Evolutionary conservation across 2,797 vertebrate species (phyloP).

Genomic region (Neosilurus hyrtlii): DNA sequence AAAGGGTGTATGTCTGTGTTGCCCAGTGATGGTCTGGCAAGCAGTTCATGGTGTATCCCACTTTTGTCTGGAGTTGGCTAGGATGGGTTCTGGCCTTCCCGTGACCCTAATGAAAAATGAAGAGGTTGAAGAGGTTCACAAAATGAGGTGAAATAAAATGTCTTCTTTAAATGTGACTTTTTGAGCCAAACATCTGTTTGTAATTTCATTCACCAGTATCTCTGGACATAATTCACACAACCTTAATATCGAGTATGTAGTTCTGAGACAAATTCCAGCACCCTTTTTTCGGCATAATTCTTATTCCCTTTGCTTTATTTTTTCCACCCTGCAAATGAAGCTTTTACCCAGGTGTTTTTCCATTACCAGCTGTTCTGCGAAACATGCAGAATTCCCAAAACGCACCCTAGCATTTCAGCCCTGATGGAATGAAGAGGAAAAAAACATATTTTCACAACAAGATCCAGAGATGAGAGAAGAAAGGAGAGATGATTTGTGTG

Average conservation of each 20-base stretch:
- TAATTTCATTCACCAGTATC: neutral
- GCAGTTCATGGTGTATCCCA: no score
- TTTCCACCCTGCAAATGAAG: neutral
- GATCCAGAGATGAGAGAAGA: neutral
- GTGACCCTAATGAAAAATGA: no score
- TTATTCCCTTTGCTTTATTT: neutral
- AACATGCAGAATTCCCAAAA: neutral
- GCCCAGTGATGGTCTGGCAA: no score
- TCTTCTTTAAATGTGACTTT: neutral
- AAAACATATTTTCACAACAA: neutral
- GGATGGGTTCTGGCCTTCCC: no score
- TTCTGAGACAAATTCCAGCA: neutral
- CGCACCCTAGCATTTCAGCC: neutral
- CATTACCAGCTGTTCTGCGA: neutral
- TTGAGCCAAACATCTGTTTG: neutral
- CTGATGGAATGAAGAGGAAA: neutral
- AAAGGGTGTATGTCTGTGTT: no score
- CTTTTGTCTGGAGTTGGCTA: no score
- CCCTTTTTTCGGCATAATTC: neutral
- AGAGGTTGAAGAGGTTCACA: no score
- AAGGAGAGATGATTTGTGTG: neutral
- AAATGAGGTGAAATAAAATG: neutral
- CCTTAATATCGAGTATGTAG: neutral
- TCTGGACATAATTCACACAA: neutral
- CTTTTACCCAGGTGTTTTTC: slow-evolving; percentile 14